phyloP scores from a whole-genome alignment of 2,113 vertebrate genomes.

The Plotosus lineatus region DNA sequence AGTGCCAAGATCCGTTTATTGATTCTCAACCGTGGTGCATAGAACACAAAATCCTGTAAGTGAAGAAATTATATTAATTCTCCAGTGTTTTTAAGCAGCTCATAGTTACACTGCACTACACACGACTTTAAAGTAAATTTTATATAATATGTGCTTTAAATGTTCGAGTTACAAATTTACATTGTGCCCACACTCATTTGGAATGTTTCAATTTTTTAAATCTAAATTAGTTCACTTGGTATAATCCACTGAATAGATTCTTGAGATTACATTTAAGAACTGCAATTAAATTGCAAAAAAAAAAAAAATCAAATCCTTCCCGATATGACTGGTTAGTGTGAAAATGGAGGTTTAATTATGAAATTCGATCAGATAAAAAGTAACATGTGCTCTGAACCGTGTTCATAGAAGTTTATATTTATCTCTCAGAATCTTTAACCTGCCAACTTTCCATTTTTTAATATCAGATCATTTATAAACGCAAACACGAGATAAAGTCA shows the following conservation, averaged over 20 bases:
- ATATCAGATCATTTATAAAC: not conserved
- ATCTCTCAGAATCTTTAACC: not conserved
- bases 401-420: not conserved
- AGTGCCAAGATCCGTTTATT: constrained; percentile 95
- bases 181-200: not conserved
- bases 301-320: no score
- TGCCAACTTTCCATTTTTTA: not conserved
- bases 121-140: not conserved
- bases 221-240: not conserved
- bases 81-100: not conserved
- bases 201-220: not conserved
- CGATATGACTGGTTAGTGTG: no score
- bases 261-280: not conserved
- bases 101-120: not conserved
- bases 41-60: constrained; percentile 94
- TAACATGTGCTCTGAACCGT: not conserved
- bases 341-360: no score
- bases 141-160: not conserved
- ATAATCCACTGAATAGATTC: not conserved
- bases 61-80: not conserved
- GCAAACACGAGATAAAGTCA: not conserved
- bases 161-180: not conserved
- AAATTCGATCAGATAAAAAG: not conserved
- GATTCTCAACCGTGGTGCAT: constrained; percentile 93
- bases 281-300: not conserved